Conservation (phyloP, 2,797 vertebrate species). For the Malurus splendens region DNA sequence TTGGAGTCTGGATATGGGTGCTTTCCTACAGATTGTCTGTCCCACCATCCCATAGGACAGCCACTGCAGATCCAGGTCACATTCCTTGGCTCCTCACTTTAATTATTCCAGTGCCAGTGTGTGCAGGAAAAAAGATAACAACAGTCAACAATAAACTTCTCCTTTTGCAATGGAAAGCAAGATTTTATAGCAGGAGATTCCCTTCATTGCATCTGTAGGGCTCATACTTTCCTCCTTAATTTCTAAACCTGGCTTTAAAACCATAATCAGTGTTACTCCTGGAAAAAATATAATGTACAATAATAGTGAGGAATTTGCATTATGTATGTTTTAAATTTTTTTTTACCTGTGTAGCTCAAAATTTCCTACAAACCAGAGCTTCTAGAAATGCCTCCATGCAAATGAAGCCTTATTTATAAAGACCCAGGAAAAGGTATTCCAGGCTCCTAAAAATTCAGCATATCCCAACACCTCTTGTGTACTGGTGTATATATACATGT, state of each 20-base stretch:
- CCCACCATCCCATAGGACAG: background rate
- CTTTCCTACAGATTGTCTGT: background rate
- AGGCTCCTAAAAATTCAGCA: background rate
- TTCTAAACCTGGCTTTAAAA: background rate
- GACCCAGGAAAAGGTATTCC: background rate
- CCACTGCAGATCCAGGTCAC: background rate
- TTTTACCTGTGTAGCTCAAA: background rate
- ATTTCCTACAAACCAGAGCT: background rate
- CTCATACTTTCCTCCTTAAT: background rate
- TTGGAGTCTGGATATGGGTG: background rate
- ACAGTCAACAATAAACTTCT: background rate
- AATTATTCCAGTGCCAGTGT: background rate
- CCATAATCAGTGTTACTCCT: background rate
- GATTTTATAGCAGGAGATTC: background rate
- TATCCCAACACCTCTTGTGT: background rate
- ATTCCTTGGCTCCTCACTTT: background rate
- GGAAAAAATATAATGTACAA: background rate
- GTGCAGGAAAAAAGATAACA: background rate
- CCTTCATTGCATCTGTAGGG: background rate
- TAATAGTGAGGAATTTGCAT: background rate
- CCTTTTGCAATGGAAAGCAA: background rate
- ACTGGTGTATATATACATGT: background rate
- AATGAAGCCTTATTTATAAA: background rate
- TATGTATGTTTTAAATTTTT: accelerated
- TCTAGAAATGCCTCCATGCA: background rate